These are phyloP conservation scores for Rambutsinella grinnellia DNA, from an alignment of 2,888 invertebrate species.

Conservation along the genomic window DNA sequence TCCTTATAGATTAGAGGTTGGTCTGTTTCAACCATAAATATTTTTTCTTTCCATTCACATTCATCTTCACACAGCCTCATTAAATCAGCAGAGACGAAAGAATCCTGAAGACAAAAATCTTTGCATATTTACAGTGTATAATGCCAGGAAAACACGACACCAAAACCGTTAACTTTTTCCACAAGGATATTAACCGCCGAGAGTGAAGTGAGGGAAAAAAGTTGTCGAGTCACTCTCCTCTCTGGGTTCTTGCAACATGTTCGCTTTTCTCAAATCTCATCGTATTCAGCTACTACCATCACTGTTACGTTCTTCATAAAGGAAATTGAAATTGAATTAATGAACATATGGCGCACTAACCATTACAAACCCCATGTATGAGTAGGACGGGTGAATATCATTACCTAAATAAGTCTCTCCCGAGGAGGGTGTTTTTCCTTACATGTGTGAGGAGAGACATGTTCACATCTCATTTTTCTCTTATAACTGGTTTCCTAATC, in stretches of 20 bases:
- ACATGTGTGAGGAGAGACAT: too few species aligned
- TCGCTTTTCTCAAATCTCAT: not conserved
- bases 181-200: constrained; percentile 44
- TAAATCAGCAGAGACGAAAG: too few species aligned
- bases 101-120: too few species aligned
- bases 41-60: too few species aligned
- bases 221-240: constrained; percentile 45
- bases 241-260: constrained; percentile 18
- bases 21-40: too few species aligned
- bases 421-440: too few species aligned
- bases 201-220: constrained; percentile 36
- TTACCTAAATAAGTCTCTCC: too few species aligned
- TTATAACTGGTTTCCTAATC: constrained; percentile 18
- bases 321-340: constrained; percentile 56
- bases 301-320: constrained; percentile 3
- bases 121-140: constrained; percentile 10
- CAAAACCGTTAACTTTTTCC: constrained; percentile 52
- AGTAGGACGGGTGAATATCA: too few species aligned
- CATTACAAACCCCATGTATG: constrained; percentile 49
- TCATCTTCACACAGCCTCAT: too few species aligned
- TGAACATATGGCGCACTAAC: constrained; percentile 54
- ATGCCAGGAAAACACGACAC: constrained; percentile 44
- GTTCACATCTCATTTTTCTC: not conserved
- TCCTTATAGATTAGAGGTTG: too few species aligned
- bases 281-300: not conserved